Evolutionary conservation across 2,113 vertebrate genomes (phyloP), one percentile per base, ranked within the genome.

Genomic region (Macrotus californicus): DNA sequence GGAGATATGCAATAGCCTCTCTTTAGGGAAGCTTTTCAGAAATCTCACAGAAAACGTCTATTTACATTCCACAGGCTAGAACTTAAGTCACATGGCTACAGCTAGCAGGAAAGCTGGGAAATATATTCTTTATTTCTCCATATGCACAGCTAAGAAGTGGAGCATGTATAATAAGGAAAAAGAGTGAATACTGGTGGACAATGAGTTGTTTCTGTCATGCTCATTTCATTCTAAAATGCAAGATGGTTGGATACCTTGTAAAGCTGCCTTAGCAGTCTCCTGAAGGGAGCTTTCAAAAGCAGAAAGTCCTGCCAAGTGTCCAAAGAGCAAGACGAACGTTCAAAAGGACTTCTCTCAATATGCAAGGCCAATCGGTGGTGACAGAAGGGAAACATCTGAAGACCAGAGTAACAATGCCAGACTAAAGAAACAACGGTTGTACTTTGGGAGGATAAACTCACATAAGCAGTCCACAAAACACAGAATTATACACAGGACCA

Each of bases 1-100:
- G 5, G 16, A 96, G 36, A 87, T 36, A 18, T 94, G 39, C 31
- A 83, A 87, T 0, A 93, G 43, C 24, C 34, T 89, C 16, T 50
- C 39, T 66, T 82, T 88, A 91, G 72, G 54, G 12, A 91, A 50
- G 64, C 19, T 83, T 96, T 92, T 92, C 82, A 89, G 41, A 93
- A 96, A 86, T 72, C 21, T 82, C 64, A 93, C 5, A 94, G 73
- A 19, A 89, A 93, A 94, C 15, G 56, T 96, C n/a, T 72, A 48
- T 43, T 88, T 72, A 77, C 4, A 75, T 46, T 79, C 43, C n/a
- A 90, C 15, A 34, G 15, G 12, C 52, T 7, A 97, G 39, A 95
- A 88, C 22, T 85, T 85, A 56, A 75, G 29, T 95, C 39, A 90
- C 7, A 85, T 39, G 50, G 77, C 41, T 43, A 83, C 31, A 86